phyloP scores from a whole-genome alignment of 2,797 vertebrate species.

The Pelochelys cantorii region DNA sequence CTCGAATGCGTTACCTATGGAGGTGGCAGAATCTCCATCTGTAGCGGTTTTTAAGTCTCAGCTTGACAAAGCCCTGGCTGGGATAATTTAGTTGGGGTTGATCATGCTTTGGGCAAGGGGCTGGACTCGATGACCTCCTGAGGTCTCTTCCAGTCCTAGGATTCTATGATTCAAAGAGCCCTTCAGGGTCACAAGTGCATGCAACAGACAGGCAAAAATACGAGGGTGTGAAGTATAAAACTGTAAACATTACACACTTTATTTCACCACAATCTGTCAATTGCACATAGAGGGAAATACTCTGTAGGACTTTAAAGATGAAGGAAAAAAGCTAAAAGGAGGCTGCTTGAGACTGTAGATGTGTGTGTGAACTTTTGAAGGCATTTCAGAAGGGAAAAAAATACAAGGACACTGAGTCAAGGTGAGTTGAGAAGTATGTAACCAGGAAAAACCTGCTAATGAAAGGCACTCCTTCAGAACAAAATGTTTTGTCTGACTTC shows the following conservation, averaged over 20 bases:
- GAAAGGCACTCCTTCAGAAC: slow-evolving; percentile 72
- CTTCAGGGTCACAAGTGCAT: background rate
- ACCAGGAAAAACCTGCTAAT: slow-evolving; percentile 65
- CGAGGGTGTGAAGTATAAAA: background rate
- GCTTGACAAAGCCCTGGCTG: no score
- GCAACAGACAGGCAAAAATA: background rate
- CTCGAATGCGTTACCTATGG: no score
- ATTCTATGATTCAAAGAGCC: background rate
- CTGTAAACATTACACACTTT: background rate
- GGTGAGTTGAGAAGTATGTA: slow-evolving; percentile 71
- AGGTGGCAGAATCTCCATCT: no score
- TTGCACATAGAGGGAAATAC: background rate
- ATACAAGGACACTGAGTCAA: slow-evolving; percentile 59
- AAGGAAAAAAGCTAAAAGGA: slow-evolving; percentile 3
- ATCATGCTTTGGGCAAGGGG: no score
- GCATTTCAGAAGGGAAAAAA: slow-evolving; percentile 34
- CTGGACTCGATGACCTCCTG: no score
- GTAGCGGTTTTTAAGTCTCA: no score
- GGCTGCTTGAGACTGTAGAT: background rate
- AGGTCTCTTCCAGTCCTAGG: no score
- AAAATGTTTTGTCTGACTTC: slow-evolving; percentile 66
- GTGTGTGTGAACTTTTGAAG: background rate
- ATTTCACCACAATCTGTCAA: background rate
- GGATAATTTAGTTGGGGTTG: no score
- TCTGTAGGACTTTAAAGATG: slow-evolving; percentile 28